Evolutionary conservation across 92 coral and sea anemone genomes (phyloP).

Genomic region (Plumapathes pennacea): DNA sequence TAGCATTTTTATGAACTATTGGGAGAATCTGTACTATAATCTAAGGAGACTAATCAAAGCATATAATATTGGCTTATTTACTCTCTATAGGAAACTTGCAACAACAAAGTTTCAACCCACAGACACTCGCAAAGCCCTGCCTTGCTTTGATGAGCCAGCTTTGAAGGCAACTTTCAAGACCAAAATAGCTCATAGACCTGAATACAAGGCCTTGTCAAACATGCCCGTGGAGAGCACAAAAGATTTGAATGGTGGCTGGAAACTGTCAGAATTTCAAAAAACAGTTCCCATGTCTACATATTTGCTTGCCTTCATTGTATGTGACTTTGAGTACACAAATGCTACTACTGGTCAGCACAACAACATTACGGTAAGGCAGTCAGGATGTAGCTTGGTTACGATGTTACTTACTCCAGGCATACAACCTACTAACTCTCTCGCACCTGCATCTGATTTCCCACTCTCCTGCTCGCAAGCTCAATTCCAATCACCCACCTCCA

Average conservation of each 20-base stretch:
- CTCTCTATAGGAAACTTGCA: constrained; percentile 63
- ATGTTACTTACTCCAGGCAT: too few species aligned
- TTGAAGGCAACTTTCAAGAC: constrained; percentile 88
- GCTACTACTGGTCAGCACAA: constrained; percentile 54
- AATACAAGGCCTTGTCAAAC: constrained; percentile 76
- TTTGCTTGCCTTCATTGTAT: constrained; percentile 84
- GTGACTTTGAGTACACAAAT: constrained; percentile 70
- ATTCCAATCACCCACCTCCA: too few species aligned
- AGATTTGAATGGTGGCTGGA: constrained; percentile 40
- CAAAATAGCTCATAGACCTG: constrained; percentile 60
- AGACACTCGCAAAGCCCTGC: constrained; percentile 88
- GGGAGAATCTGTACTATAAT: too few species aligned
- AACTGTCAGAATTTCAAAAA: constrained; percentile 56
- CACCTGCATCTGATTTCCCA: too few species aligned
- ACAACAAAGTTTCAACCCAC: constrained; percentile 88
- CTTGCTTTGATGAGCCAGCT: constrained; percentile 89
- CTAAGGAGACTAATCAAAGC: too few species aligned
- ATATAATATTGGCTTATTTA: too few species aligned
- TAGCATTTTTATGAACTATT: too few species aligned
- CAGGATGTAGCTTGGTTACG: too few species aligned
- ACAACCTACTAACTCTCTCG: too few species aligned
- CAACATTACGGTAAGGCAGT: constrained; percentile 69
- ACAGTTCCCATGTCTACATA: constrained; percentile 93
- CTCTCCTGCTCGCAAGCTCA: too few species aligned
- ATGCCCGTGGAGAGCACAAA: constrained; percentile 56